These are phyloP conservation scores for Lasioglossum leucozonium DNA, from an alignment of 2,888 invertebrate species.

Conservation along the genomic window DNA sequence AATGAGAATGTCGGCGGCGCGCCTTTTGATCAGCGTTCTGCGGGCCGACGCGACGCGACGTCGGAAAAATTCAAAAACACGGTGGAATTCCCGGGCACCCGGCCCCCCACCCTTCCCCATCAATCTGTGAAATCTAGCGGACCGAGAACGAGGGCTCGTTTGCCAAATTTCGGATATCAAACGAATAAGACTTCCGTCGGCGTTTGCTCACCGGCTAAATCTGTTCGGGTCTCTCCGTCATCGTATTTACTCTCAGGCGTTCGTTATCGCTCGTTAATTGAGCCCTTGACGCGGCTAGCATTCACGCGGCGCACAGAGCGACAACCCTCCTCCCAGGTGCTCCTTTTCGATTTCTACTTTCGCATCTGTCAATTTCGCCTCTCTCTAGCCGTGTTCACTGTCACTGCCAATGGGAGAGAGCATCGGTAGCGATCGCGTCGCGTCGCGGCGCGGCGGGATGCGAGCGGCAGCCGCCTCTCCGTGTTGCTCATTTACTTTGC, in stretches of 20 bases:
- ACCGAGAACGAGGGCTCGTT: slow-evolving; percentile 27
- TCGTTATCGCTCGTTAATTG: slow-evolving; percentile 80
- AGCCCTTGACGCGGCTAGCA: slow-evolving; percentile 74
- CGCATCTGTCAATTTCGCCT: slow-evolving; percentile 45
- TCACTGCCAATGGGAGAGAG: slow-evolving; percentile 58
- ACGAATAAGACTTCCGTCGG: slow-evolving; percentile 60
- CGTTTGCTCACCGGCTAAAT: slow-evolving; percentile 52
- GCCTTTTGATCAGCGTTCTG: not conserved
- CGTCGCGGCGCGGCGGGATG: not conserved
- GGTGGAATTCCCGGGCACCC: not conserved
- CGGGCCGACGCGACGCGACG: not conserved
- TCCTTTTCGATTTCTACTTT: slow-evolving; percentile 35
- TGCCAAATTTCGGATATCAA: slow-evolving; percentile 53
- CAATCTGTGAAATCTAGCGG: slow-evolving; percentile 31
- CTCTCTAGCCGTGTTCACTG: slow-evolving; percentile 47
- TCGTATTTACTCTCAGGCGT: slow-evolving; percentile 73
- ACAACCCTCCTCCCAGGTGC: not conserved
- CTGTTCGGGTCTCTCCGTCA: slow-evolving; percentile 52
- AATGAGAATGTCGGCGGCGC: not conserved
- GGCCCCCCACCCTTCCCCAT: no score
- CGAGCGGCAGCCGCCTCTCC: slow-evolving; percentile 20
- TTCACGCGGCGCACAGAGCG: slow-evolving; percentile 58
- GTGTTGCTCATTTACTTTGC: slow-evolving; percentile 73
- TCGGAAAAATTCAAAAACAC: slow-evolving; percentile 1
- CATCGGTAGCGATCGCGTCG: slow-evolving; percentile 30